Conservation (phyloP, 1,140 invertebrate genomes). For the Drosophila leontia region DNA sequence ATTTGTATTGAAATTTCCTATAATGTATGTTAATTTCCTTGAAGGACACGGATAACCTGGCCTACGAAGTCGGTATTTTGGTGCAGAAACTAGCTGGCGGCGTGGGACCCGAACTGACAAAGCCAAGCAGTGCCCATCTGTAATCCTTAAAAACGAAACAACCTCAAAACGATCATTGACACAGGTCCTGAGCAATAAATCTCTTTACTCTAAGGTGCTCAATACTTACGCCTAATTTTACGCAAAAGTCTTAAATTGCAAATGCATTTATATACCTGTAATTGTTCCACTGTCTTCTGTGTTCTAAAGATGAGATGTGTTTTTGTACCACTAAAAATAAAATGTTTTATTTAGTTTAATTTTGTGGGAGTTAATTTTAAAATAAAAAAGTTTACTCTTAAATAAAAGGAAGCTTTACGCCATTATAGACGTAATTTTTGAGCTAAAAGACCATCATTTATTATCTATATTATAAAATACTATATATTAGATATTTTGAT, state of each 20-base stretch:
- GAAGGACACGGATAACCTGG: slow-evolving; percentile 89
- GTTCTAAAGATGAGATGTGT: slow-evolving; percentile 47
- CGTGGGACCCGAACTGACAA: slow-evolving; percentile 86
- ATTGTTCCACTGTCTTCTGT: slow-evolving; percentile 36
- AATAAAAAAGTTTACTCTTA: no score
- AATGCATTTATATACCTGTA: slow-evolving; percentile 66
- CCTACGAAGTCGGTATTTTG: slow-evolving; percentile 90
- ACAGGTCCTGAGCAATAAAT: slow-evolving; percentile 49
- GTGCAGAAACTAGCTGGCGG: slow-evolving; percentile 93
- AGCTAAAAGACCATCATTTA: not conserved
- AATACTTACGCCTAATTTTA: slow-evolving; percentile 29
- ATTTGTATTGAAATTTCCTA: no score
- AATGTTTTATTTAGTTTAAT: slow-evolving; percentile 6
- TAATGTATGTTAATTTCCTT: slow-evolving; percentile 44
- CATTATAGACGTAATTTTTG: not conserved
- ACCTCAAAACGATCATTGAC: slow-evolving; percentile 29
- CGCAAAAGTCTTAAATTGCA: slow-evolving; percentile 33
- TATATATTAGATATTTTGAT: no score
- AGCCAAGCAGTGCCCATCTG: slow-evolving; percentile 82
- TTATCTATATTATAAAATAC: no score
- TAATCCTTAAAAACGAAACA: slow-evolving; percentile 38
- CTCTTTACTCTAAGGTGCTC: slow-evolving; percentile 43
- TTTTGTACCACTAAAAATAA: slow-evolving; percentile 35
- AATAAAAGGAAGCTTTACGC: no score
- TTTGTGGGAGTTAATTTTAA: not conserved